Conservation (phyloP, 2,888 invertebrate genomes). For the Harpagoxenus sublaevis region DNA sequence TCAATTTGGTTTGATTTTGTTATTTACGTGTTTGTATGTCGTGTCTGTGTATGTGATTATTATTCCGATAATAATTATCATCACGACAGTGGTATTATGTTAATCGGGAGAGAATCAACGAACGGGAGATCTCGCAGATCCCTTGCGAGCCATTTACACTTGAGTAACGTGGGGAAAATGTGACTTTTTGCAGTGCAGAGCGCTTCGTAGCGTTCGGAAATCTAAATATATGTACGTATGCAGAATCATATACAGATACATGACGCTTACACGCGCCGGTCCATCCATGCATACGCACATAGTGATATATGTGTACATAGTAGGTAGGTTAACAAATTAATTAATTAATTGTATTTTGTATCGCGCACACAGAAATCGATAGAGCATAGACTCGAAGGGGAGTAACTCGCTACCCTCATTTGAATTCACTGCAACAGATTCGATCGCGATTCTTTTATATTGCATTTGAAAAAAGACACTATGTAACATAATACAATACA, state of each 20-base stretch:
- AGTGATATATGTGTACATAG: conserved; percentile 84
- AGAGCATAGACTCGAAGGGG: conserved; percentile 30
- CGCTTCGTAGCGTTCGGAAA: conserved; percentile 54
- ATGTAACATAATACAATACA: neutral
- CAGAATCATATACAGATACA: conserved; percentile 74
- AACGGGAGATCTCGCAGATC: conserved; percentile 5
- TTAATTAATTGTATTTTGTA: conserved; percentile 86
- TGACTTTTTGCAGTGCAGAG: conserved; percentile 41
- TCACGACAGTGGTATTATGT: neutral
- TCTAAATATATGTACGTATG: conserved; percentile 79
- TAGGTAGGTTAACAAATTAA: conserved; percentile 83
- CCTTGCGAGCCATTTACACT: conserved; percentile 7
- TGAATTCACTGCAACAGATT: conserved; percentile 24
- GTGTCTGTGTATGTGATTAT: conserved; percentile 54
- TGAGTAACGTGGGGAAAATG: neutral
- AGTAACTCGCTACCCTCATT: conserved; percentile 29
- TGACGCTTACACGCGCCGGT: conserved; percentile 77
- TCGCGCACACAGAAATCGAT: conserved; percentile 67
- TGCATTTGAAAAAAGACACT: neutral
- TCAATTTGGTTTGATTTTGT: conserved; percentile 22
- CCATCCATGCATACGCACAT: conserved; percentile 84
- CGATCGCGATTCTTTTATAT: conserved; percentile 8
- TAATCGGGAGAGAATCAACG: conserved; percentile 12
- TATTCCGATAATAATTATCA: conserved; percentile 24
- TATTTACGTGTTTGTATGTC: conserved; percentile 45